Percentiles rank a stretch among this genome's conserved stretches.
Conservation (phyloP, 2,797 vertebrate species). For the Pteropus rufus region DNA sequence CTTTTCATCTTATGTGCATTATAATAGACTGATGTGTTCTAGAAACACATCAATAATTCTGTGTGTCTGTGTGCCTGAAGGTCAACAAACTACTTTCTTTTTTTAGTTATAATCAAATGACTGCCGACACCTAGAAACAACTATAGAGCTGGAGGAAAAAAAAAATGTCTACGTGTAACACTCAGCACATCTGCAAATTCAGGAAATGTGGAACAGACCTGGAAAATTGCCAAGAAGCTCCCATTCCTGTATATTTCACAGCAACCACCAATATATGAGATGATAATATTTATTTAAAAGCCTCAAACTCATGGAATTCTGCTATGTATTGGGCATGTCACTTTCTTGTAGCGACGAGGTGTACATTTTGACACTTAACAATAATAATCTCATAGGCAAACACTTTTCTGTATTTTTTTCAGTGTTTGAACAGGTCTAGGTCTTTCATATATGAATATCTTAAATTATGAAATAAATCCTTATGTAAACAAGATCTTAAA, state of each 20-base stretch:
- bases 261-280: neutral
- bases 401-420: neutral
- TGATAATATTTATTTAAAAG: constrained; percentile 39
- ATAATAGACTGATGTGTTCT: neutral
- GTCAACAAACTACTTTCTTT: neutral
- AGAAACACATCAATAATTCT: neutral
- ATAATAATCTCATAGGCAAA: neutral
- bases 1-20: neutral
- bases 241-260: constrained; percentile 51
- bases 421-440: neutral
- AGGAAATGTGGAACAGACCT: constrained; percentile 16
- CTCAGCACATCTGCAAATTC: constrained; percentile 48
- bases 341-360: constrained; percentile 62
- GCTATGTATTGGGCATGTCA: constrained; percentile 58
- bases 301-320: constrained; percentile 69
- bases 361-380: constrained; percentile 18
- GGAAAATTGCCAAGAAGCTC: constrained; percentile 51
- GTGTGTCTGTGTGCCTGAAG: neutral
- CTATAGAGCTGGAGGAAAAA: neutral
- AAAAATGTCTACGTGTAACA: neutral
- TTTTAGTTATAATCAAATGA: constrained; percentile 53
- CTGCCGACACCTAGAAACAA: neutral
- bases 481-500: constrained; percentile 72
- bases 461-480: constrained; percentile 38
- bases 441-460: constrained; percentile 62